phyloP scores from a whole-genome alignment of 2,888 invertebrate genomes.

The Taphrorychus bicolor region DNA sequence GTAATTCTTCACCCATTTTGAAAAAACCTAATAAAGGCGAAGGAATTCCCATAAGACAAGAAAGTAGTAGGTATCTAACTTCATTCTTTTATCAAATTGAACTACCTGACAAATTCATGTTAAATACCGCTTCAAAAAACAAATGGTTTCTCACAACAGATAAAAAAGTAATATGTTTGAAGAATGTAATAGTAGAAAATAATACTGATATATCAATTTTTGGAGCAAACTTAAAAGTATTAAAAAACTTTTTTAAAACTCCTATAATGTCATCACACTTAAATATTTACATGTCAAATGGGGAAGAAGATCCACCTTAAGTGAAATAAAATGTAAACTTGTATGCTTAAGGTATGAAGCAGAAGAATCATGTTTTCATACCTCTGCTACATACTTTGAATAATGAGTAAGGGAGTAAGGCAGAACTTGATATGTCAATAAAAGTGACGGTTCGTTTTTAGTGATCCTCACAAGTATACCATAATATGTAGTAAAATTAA shows the following conservation, averaged over 20 bases:
- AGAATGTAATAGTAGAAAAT: conserved; percentile 39
- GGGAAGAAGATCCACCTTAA: too few relatives aligned
- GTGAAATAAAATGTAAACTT: conserved; percentile 30
- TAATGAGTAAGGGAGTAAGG: too few relatives aligned
- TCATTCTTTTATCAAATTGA: conserved; percentile 18
- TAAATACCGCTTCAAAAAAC: conserved; percentile 25
- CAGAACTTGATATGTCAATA: too few relatives aligned
- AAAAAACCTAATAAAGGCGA: too few relatives aligned
- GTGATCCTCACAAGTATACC: too few relatives aligned
- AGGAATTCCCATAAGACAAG: too few relatives aligned
- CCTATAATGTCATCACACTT: not conserved
- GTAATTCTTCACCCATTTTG: too few relatives aligned
- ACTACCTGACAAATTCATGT: conserved; percentile 25
- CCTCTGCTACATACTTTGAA: conserved; percentile 41
- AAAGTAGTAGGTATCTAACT: too few relatives aligned
- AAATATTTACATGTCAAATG: too few relatives aligned
- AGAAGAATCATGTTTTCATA: conserved; percentile 32
- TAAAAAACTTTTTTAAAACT: conserved; percentile 15
- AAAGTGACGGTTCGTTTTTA: too few relatives aligned
- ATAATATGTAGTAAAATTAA: too few relatives aligned
- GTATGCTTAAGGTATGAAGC: conserved; percentile 27
- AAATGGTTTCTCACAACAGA: conserved; percentile 44
- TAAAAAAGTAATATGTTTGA: conserved; percentile 38
- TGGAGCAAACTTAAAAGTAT: conserved; percentile 19
- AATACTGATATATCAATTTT: too few relatives aligned